Conservation (phyloP, 2,797 vertebrate genomes). For the Anas bahamensis region DNA sequence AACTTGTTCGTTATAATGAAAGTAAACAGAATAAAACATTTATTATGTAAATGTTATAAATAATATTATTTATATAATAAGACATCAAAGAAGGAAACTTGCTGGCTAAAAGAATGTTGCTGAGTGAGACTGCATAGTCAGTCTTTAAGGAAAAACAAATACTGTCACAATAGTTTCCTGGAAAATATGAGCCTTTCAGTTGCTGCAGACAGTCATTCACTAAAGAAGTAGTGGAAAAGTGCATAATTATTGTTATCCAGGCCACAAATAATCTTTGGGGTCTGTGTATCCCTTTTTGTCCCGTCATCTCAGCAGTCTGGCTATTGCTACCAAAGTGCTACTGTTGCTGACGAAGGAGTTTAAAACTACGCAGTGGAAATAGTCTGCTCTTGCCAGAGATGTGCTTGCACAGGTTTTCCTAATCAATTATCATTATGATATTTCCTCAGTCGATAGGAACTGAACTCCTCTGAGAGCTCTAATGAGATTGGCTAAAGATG, state of each 20-base stretch:
- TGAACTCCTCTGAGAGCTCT: not conserved
- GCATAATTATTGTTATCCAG: not conserved
- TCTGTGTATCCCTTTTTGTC: not conserved
- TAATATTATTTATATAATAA: not conserved
- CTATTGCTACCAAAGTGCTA: not conserved
- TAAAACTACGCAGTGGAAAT: not conserved
- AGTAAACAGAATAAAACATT: not conserved
- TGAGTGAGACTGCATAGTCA: not conserved
- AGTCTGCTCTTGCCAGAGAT: not conserved
- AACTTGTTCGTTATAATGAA: constrained; percentile 3
- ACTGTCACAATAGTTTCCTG: not conserved
- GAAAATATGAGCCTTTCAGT: not conserved
- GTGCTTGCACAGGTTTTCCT: not conserved
- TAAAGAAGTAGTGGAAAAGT: not conserved
- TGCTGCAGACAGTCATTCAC: not conserved
- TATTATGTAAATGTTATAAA: constrained; percentile 15
- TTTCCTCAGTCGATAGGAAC: not conserved
- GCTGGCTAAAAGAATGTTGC: not conserved
- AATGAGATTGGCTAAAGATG: constrained; percentile 1
- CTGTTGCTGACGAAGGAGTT: not conserved
- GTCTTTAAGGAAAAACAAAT: not conserved
- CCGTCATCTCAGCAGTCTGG: not conserved
- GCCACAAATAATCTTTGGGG: not conserved
- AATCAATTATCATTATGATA: not conserved
- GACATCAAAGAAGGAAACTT: not conserved